phyloP scores from a whole-genome alignment of 2,888 invertebrate species.

The Ceraclea dissimilis region DNA sequence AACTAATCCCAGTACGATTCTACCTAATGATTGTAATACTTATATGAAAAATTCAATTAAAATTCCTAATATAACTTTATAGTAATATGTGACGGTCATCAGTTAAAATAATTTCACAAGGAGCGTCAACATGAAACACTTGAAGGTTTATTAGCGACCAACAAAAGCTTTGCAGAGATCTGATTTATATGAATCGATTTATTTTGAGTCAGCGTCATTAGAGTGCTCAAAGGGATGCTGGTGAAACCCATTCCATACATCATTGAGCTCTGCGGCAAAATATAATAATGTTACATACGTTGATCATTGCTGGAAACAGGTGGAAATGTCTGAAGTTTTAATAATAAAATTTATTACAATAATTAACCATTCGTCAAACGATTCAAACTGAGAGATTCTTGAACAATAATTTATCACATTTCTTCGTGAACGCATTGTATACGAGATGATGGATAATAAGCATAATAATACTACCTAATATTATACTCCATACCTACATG shows the following conservation, averaged over 20 bases:
- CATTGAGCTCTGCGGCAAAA: neutral
- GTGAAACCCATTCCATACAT: slow-evolving; percentile 7
- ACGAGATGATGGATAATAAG: too few species aligned
- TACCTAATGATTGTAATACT: neutral
- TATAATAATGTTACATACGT: neutral
- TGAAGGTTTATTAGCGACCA: slow-evolving; percentile 11
- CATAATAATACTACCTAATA: too few species aligned
- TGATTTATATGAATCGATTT: slow-evolving; percentile 24
- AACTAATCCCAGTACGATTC: too few species aligned
- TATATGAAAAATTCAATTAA: slow-evolving; percentile 1
- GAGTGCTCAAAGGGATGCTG: slow-evolving; percentile 11
- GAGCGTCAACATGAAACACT: neutral
- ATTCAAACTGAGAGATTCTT: too few species aligned
- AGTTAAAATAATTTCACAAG: slow-evolving; percentile 8
- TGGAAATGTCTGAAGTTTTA: slow-evolving; percentile 11
- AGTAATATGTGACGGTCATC: neutral
- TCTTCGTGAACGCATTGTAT: too few species aligned
- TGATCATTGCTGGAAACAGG: slow-evolving; percentile 21
- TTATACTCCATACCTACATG: too few species aligned
- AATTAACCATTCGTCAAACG: slow-evolving; percentile 17
- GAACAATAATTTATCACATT: slow-evolving; percentile 19
- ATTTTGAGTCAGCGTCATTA: slow-evolving; percentile 20
- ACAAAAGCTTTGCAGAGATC: slow-evolving; percentile 5
- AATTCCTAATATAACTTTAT: neutral
- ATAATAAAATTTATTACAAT: slow-evolving; percentile 13